These are phyloP conservation scores for Hydrozoanthus tunicans DNA, from an alignment of 64 coral and sea anemone species.

Conservation along the genomic window DNA sequence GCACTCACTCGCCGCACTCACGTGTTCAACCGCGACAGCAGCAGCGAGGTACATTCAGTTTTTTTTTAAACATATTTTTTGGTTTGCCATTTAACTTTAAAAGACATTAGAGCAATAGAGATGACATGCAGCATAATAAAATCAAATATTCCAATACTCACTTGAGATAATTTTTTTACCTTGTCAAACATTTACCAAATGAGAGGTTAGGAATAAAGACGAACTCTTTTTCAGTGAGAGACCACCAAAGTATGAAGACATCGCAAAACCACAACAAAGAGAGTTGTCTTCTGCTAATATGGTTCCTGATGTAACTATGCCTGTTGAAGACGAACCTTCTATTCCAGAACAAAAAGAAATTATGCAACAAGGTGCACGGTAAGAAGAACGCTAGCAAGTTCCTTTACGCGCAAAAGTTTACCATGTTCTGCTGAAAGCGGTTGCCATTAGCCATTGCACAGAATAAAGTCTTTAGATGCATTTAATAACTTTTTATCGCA, in stretches of 20 bases:
- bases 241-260: conserved; percentile 48
- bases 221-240: conserved; percentile 1
- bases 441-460: background rate
- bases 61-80: no score
- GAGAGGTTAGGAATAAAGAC: no score
- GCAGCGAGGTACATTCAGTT: no score
- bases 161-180: no score
- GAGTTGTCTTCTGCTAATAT: background rate
- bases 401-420: background rate
- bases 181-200: no score
- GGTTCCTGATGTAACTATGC: background rate
- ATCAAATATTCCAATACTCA: no score
- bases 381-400: background rate
- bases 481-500: background rate
- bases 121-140: no score
- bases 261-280: background rate
- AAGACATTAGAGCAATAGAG: no score
- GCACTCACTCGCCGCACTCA: no score
- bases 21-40: no score
- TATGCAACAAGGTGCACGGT: background rate
- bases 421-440: background rate
- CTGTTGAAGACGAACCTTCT: conserved; percentile 42
- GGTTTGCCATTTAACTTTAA: no score
- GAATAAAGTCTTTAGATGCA: background rate
- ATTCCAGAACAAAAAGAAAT: conserved; percentile 47